Evolutionary conservation across 1,140 invertebrate species (phyloP).

Genomic region (Sweltsa coloradensis): DNA sequence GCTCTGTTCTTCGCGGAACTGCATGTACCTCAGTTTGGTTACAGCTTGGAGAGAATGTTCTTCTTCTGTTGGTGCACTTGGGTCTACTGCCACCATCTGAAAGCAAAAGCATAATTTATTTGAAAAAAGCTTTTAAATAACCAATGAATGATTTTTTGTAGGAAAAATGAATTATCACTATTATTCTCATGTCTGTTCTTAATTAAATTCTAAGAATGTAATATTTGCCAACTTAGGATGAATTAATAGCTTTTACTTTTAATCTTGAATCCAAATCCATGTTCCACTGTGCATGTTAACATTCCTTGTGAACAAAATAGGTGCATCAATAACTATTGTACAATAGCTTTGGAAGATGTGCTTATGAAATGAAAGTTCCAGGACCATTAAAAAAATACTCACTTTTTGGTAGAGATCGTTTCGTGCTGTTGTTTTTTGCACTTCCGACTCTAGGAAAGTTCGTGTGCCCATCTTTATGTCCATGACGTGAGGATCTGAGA

Average conservation of each 20-base stretch:
- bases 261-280: no score
- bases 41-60: constrained; percentile 69
- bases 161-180: no score
- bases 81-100: constrained; percentile 86
- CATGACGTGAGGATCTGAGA: constrained; percentile 78
- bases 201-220: no score
- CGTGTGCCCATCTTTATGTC: constrained; percentile 87
- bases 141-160: constrained; percentile 3
- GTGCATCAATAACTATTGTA: no score
- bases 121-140: background rate
- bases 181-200: no score
- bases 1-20: constrained; percentile 85
- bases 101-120: no score
- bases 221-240: no score
- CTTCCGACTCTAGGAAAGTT: constrained; percentile 90
- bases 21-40: constrained; percentile 90
- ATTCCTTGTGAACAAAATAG: no score
- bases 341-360: background rate
- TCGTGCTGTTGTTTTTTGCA: constrained; percentile 66
- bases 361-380: no score
- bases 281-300: no score
- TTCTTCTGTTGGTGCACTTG: constrained; percentile 66
- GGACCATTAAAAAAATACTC: constrained; percentile 1
- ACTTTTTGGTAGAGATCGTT: constrained; percentile 70
- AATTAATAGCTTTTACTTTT: no score